phyloP scores from a whole-genome alignment of 2,797 vertebrate species.

The Parotocinclus haroldoi region DNA sequence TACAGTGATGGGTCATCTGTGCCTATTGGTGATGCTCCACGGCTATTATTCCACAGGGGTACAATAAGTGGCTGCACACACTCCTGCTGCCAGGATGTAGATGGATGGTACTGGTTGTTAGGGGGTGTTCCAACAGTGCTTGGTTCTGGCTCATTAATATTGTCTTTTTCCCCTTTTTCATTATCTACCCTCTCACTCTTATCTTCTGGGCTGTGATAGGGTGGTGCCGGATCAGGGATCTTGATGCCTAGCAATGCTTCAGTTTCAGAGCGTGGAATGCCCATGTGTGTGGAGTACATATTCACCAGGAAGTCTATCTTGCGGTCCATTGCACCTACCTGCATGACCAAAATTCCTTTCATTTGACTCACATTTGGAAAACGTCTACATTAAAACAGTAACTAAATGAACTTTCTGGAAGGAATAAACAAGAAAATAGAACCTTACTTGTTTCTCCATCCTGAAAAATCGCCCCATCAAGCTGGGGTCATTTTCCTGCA shows the following conservation, averaged over 20 bases:
- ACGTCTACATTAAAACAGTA: not conserved
- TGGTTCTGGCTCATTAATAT: constrained; percentile 63
- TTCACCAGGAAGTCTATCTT: constrained; percentile 97
- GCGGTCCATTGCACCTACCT: constrained; percentile 83
- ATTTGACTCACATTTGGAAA: not conserved
- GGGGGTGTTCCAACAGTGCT: constrained; percentile 76
- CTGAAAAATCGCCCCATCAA: constrained; percentile 96
- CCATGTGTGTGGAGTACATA: constrained; percentile 91
- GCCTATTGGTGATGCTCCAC: constrained; percentile 74
- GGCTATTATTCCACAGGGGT: constrained; percentile 79
- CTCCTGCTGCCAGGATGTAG: constrained; percentile 89
- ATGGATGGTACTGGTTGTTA: constrained; percentile 75
- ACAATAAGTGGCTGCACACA: constrained; percentile 70
- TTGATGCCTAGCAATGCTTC: constrained; percentile 93
- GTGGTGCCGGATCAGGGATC: constrained; percentile 90
- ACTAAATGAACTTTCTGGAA: not conserved
- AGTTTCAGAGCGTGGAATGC: constrained; percentile 87
- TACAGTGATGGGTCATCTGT: constrained; percentile 75
- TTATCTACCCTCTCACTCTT: constrained; percentile 63
- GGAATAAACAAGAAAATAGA: not conserved
- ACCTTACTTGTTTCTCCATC: constrained; percentile 92
- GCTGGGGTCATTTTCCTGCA: constrained; percentile 86
- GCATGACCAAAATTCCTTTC: not conserved
- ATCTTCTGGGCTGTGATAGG: constrained; percentile 92
- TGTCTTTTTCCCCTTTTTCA: constrained; percentile 33